phyloP scores from a whole-genome alignment of 1,140 invertebrate genomes.

The Physella acuta region DNA sequence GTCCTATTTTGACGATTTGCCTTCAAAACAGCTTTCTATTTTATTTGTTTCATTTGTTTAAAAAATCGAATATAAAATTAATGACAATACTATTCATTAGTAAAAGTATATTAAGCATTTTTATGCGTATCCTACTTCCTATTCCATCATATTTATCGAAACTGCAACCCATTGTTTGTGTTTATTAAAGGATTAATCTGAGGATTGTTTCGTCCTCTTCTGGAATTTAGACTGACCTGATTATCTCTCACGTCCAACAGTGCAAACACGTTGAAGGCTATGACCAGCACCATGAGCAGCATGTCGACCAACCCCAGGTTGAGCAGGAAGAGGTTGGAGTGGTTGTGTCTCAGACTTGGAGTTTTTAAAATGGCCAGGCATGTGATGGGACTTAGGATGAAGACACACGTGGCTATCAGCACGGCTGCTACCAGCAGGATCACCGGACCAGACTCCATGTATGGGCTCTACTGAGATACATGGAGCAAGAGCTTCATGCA shows the following conservation, averaged over 20 bases:
- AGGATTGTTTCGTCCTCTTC: neutral
- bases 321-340: constrained; percentile 20
- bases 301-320: constrained; percentile 9
- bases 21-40: too few species aligned
- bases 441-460: too few species aligned
- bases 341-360: neutral
- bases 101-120: too few species aligned
- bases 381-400: neutral
- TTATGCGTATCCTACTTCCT: neutral
- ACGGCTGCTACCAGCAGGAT: neutral
- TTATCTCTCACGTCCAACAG: neutral
- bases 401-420: neutral
- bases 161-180: neutral
- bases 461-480: too few species aligned
- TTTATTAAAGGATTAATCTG: neutral
- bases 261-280: neutral
- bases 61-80: too few species aligned
- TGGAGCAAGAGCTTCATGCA: too few species aligned
- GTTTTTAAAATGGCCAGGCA: constrained; percentile 4
- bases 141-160: neutral
- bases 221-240: neutral
- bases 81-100: too few species aligned
- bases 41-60: too few species aligned
- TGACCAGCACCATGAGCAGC: neutral
- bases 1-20: neutral